Conservation (phyloP, 1,140 invertebrate species). For the Calosoma granatense region DNA sequence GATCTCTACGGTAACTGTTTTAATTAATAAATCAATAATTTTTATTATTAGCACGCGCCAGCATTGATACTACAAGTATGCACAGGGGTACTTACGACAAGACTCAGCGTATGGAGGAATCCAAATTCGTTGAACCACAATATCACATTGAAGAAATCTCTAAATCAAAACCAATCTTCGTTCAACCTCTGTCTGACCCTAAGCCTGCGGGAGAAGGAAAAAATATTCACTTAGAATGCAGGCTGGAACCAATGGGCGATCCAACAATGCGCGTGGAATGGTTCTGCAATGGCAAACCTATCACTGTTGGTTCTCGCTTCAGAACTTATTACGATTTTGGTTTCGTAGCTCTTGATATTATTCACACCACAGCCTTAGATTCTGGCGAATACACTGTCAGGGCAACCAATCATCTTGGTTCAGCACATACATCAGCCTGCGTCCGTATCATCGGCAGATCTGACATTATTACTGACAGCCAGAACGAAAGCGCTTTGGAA, state of each 20-base stretch:
- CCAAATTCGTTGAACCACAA: conserved; percentile 74
- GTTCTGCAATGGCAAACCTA: conserved; percentile 83
- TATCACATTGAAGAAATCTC: conserved; percentile 88
- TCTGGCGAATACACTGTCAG: conserved; percentile 88
- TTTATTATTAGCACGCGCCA: conserved; percentile 58
- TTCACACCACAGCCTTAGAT: conserved; percentile 77
- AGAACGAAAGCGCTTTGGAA: conserved; percentile 89
- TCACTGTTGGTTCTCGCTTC: conserved; percentile 83
- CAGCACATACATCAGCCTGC: conserved; percentile 81
- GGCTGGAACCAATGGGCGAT: conserved; percentile 87
- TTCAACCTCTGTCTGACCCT: conserved; percentile 71
- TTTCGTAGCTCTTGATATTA: conserved; percentile 83
- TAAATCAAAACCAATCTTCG: conserved; percentile 85
- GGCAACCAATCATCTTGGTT: conserved; percentile 84
- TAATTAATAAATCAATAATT: conserved; percentile 15
- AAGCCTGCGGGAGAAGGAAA: conserved; percentile 80
- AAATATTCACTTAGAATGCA: conserved; percentile 83
- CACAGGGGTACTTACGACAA: conserved; percentile 75
- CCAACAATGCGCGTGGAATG: conserved; percentile 94
- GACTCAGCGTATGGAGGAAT: conserved; percentile 76
- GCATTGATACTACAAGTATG: conserved; percentile 81
- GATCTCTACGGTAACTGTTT: conserved; percentile 7
- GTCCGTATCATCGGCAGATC: conserved; percentile 74
- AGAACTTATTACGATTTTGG: conserved; percentile 94
- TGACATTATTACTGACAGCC: conserved; percentile 85